These are phyloP conservation scores for Melikaiella ostensackeni DNA, from an alignment of 2,888 invertebrate genomes.

Conservation along the genomic window DNA sequence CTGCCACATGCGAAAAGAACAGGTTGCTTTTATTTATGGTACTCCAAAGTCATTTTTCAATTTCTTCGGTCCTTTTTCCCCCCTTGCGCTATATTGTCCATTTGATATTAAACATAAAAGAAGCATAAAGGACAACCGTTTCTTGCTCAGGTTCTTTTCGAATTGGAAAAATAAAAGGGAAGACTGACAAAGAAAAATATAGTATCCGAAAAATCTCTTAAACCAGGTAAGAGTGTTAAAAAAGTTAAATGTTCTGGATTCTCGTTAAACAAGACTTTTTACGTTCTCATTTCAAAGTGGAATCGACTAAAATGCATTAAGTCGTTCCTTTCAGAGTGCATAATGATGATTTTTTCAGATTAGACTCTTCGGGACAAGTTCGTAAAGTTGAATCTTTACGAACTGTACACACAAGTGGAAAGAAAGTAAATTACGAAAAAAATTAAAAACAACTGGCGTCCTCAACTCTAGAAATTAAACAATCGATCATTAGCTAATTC, in stretches of 20 bases:
- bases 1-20: not conserved
- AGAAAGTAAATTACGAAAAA: not conserved
- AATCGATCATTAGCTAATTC: no score
- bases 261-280: not conserved
- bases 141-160: not conserved
- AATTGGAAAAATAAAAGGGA: not conserved
- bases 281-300: not conserved
- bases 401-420: not conserved
- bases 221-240: not conserved
- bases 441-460: not conserved
- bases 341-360: slow-evolving; percentile 20
- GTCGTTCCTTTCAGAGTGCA: no score
- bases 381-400: slow-evolving; percentile 7
- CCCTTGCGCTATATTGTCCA: not conserved
- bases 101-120: not conserved
- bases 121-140: not conserved
- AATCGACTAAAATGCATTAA: slow-evolving; percentile 14
- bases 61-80: not conserved
- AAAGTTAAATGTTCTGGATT: not conserved
- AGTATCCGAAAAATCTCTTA: not conserved
- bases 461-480: not conserved
- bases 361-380: not conserved
- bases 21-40: slow-evolving; percentile 18
- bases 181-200: not conserved
- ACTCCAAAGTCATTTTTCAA: not conserved